phyloP scores from a whole-genome alignment of 1,140 invertebrate genomes.

The Lepidurus packardi region DNA sequence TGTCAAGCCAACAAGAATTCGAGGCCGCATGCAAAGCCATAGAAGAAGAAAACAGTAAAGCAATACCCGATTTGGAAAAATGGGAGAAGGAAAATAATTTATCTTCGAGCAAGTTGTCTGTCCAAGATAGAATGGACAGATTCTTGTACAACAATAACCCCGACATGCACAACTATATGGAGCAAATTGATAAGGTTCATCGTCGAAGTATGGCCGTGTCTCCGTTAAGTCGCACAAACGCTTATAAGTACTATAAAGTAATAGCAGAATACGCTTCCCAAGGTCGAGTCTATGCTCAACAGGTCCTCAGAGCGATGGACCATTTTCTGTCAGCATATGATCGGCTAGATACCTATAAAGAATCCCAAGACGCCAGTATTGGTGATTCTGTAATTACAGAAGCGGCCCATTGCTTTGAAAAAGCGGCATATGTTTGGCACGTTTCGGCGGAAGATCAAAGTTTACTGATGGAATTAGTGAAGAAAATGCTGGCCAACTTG shows the following conservation, averaged over 20 bases:
- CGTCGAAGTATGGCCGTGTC: background rate
- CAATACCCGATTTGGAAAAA: too few species aligned
- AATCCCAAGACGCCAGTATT: background rate
- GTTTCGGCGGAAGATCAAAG: rapidly evolving
- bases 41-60: background rate
- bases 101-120: too few species aligned
- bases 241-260: background rate
- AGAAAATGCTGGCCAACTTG: background rate
- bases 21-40: background rate
- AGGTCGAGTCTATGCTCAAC: background rate
- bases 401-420: background rate
- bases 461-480: background rate
- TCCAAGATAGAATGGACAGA: too few species aligned
- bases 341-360: background rate
- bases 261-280: background rate
- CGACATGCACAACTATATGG: background rate
- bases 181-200: background rate
- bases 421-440: background rate
- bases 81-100: too few species aligned
- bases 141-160: background rate
- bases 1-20: background rate
- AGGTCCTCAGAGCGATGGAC: background rate
- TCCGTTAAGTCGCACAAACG: background rate
- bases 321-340: background rate
- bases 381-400: background rate